Evolutionary conservation across 2,888 invertebrate genomes (phyloP), one percentile per base, ranked within the genome.

Genomic region (Zaprionus lineosus): DNA sequence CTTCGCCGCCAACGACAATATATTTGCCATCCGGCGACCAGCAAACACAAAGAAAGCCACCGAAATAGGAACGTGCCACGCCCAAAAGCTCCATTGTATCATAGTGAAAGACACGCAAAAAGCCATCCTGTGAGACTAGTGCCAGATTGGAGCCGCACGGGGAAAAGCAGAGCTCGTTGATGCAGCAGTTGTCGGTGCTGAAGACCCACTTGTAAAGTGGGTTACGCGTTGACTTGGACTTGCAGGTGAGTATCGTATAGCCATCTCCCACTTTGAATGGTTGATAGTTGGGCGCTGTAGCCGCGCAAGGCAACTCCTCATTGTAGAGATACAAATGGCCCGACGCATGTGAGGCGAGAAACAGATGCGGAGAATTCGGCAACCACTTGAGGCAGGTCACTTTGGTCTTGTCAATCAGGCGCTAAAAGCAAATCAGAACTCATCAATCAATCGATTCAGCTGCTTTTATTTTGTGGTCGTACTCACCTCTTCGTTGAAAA

Each of bases 261-360:
- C 97, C 97, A 72, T 98, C 98, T 1, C 98, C 98, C 84, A 95
- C 95, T 90, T 98, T 98, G 90, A 98, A 97, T 24, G 96, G 94
- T 90, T 98, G 98, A 91, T 98, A 99, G 88, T 95, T 95, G 1
- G 99, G 99, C 47, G 96, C 93, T 11, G 97, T 94, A 11, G 96
- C 94, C 5, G 97, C 95, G 90, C 98, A 98, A 5, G 95, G 93
- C 72, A 98, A 91, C 91, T 98, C 98, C 91, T 98, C 98, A 91
- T 98, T 98, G 91, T 99, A 99, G 48, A 99, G 94, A 91, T 99
- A 99, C 85, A 99, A 93, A 89, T 98, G 97, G 12, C 99, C 99
- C 57, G 98, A 98, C 64, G 96, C 94, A 91, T 99, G 98, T 43
- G 98, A 95, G 57, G 97, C 96, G 81, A 99, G 92, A 91, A 99